Evolutionary conservation across 2,113 vertebrate genomes (phyloP), one percentile per base, ranked within the genome.

Genomic region (Paramormyrops kingsleyae): DNA sequence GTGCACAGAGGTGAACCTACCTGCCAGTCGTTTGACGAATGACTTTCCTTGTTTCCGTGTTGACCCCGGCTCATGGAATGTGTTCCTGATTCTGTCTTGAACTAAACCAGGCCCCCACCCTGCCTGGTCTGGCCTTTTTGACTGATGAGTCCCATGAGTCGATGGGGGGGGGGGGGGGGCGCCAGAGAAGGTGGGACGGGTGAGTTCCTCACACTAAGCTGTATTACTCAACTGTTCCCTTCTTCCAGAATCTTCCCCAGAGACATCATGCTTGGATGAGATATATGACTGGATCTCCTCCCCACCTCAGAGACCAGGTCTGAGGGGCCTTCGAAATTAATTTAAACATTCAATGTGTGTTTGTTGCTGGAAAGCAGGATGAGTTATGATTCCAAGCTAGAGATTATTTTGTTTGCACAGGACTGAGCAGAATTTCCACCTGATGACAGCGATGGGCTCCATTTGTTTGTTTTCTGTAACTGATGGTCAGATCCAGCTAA

Each of bases 1-100:
- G 87, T 88, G 87, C 56, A 88, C 39, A 66, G 35, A 66, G 87
- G 87, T 62, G 87, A 44, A 56, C 24, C 56, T 31, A 44, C 35
- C 87, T 46, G 87, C 5, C 56, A 62, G 87, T 66, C 21, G 12
- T 66, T 17, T 88, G 87, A 88, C 31, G 13, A 35, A 88, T 62
- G 35, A 42, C 87, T 39, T 24, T n/a, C 49, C 19, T 24, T 8
- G 8, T 88, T 88, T 35, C 19, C 5, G 56, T 44, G 42, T 66
- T 59, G 53, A 88, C 87, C 52, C 19, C 17, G 39, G 39, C 52
- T 62, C 56, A 19, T 44, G 35, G 87, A 88, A 62, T 62, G 87
- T 44, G 35, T 66, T 88, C 27, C 24, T 66, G 53, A 21, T 88
- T 62, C 49, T 3, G 35, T 66, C 15, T 70, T 88, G 39, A 88